These are phyloP conservation scores for Chromoteleia sp. DNA, from an alignment of 2,888 invertebrate species.

Conservation along the genomic window DNA sequence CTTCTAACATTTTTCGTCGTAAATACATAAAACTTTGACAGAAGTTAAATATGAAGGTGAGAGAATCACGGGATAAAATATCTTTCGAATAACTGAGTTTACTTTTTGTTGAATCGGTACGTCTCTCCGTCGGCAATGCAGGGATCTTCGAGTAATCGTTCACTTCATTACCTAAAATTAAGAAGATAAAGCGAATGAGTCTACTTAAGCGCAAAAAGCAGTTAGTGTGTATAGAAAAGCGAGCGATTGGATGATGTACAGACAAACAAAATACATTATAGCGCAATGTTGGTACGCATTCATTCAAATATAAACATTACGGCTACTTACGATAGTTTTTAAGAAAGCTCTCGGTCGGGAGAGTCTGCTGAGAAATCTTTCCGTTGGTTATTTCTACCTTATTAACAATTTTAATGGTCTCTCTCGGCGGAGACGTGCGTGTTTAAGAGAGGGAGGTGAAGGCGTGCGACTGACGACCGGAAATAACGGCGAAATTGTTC, in stretches of 20 bases:
- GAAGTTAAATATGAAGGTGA: background rate
- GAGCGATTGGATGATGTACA: constrained; percentile 67
- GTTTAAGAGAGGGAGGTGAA: constrained; percentile 4
- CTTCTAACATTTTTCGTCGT: too few species aligned
- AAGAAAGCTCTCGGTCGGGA: constrained; percentile 13
- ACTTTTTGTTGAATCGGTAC: background rate
- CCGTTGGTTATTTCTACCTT: constrained; percentile 25
- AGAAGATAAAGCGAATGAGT: constrained; percentile 26
- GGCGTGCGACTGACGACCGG: background rate
- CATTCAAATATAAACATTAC: constrained; percentile 71
- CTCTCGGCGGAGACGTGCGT: constrained; percentile 9
- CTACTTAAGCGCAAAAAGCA: constrained; percentile 31
- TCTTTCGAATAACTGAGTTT: background rate
- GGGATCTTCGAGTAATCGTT: constrained; percentile 1
- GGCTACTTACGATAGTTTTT: constrained; percentile 47
- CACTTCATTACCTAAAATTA: constrained; percentile 16
- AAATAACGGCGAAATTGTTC: constrained; percentile 41
- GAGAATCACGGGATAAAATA: background rate
- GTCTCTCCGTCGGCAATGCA: constrained; percentile 27
- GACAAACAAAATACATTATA: constrained; percentile 72
- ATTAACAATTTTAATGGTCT: constrained; percentile 30
- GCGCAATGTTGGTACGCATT: constrained; percentile 80
- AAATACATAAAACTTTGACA: constrained; percentile 2
- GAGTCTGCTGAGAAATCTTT: constrained; percentile 14
- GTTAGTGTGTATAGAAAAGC: constrained; percentile 34